phyloP scores from a whole-genome alignment of 1,140 invertebrate genomes.

The Drosophila pectinifera region DNA sequence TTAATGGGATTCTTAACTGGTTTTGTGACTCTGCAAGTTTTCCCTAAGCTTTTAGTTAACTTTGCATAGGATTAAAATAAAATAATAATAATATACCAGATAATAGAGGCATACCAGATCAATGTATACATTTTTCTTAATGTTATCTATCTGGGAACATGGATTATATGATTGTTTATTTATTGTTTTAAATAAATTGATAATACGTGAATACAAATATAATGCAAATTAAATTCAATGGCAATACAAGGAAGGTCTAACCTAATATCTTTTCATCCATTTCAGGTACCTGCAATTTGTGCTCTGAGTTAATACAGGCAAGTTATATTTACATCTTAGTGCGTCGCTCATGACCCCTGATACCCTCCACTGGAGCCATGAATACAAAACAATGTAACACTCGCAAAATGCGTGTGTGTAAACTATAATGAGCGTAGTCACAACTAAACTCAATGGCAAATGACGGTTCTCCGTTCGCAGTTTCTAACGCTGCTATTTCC shows the following conservation, averaged over 20 bases:
- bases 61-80: no score
- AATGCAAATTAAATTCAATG: neutral
- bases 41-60: no score
- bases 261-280: neutral
- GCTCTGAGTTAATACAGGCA: neutral
- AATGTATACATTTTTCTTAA: no score
- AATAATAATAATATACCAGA: no score
- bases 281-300: no score
- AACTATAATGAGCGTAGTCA: constrained; percentile 49
- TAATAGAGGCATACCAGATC: no score
- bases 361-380: constrained; percentile 17
- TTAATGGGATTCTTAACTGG: neutral
- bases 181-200: no score
- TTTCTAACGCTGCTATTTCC: no score
- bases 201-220: no score
- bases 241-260: neutral
- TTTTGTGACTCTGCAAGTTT: neutral
- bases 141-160: no score
- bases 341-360: neutral
- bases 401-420: constrained; percentile 34
- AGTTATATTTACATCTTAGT: neutral
- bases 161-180: no score
- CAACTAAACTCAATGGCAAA: constrained; percentile 45
- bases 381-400: constrained; percentile 49
- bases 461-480: constrained; percentile 32